Evolutionary conservation across 1,140 invertebrate species (phyloP).

Genomic region (Apis florea): DNA sequence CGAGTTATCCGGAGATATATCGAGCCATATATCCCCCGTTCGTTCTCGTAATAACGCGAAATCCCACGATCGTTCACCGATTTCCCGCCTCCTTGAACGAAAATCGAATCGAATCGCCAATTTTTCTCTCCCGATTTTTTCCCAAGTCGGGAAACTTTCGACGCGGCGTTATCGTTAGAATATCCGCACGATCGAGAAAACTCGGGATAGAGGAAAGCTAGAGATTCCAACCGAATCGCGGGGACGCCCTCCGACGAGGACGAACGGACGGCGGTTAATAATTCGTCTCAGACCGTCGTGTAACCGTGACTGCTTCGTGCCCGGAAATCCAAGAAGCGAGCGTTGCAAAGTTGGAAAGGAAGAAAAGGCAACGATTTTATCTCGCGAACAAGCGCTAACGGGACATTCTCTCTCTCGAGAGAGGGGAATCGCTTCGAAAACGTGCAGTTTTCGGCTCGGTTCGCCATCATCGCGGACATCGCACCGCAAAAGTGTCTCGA

Average conservation of each 20-base stretch:
- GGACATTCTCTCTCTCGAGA: constrained; percentile 7
- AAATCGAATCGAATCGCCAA: not conserved
- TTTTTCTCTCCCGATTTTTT: not conserved
- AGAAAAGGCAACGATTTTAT: constrained; percentile 57
- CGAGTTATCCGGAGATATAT: too few relatives aligned
- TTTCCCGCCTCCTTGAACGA: not conserved
- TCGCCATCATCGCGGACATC: not conserved
- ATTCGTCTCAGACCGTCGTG: constrained; percentile 57
- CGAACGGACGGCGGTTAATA: constrained; percentile 59
- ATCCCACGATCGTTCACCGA: constrained; percentile 43
- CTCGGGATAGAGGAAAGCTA: constrained; percentile 7
- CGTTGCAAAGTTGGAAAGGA: constrained; percentile 41
- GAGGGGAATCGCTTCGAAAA: constrained; percentile 2
- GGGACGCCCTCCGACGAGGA: constrained; percentile 21
- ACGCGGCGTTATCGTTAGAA: constrained; percentile 36
- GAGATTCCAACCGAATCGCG: not conserved
- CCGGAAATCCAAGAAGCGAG: constrained; percentile 58
- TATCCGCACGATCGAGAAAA: constrained; percentile 39
- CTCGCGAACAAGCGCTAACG: constrained; percentile 51
- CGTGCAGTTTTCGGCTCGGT: constrained; percentile 10
- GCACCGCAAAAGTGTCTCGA: constrained; percentile 14
- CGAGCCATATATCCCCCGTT: not conserved
- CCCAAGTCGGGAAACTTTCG: too few relatives aligned
- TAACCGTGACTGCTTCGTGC: constrained; percentile 55
- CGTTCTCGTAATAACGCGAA: constrained; percentile 45